Evolutionary conservation across 2,113 vertebrate genomes (phyloP), one percentile per base, ranked within the genome.

Genomic region (Dissostichus mawsoni): DNA sequence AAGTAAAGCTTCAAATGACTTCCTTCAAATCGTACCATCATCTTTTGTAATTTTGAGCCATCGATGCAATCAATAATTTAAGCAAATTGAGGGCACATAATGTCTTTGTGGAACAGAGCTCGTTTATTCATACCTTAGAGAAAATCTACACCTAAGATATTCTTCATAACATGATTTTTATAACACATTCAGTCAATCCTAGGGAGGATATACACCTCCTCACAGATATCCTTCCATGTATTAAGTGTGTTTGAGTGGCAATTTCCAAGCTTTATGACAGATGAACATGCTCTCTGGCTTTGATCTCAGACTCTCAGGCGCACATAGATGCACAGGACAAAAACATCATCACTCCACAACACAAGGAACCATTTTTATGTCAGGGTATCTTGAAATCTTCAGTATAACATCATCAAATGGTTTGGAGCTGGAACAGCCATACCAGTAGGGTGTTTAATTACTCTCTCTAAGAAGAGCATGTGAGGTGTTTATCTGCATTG

Each of bases 11-110:
- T 65, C 11, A 67, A 76, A 85, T 76, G 3, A 44, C 44, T 74
- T 74, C 62, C 45, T 61, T 77, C 59, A 47, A 77, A 78, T 71
- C 23, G 9, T 50, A 51, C 45, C 48, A 48, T 80, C 57, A 76
- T 86, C 25, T 47, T 63, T 88, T 88, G 87, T 89, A 55, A 89
- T 86, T 89, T 77, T 20, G 36, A 68, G 44, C 55, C 23, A 51
- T 77, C 23, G 25, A 61, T 71, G 55, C 69, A 68, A 79, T 87
- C 79, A 83, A 36, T 88, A 68, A 83, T 88, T 86, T 74, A 62
- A 17, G 44, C 16, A 87, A 72, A 82, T 47, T 70, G 68, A 63
- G 52, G 58, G 55, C 53, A 14, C 52, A 33, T 58, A 33, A 8
- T 55, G 12, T 81, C 67, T 63, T 78, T 78, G 29, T 70, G 67